Conservation (phyloP, 2,888 invertebrate species). For the Adineta ricciae region DNA sequence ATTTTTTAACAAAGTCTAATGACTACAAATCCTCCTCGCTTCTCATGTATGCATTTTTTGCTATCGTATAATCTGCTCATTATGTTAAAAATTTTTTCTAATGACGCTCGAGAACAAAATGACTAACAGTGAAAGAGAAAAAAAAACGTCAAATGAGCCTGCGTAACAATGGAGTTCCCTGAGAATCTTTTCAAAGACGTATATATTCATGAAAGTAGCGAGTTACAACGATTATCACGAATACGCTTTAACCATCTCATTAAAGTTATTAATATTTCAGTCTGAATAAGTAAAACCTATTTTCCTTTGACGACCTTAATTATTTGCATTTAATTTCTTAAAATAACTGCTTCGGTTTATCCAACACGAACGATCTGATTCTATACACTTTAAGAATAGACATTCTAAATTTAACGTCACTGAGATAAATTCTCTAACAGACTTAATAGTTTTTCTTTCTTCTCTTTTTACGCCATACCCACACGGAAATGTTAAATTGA, state of each 20-base stretch:
- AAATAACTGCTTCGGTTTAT: not conserved
- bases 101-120: not conserved
- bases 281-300: not conserved
- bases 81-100: not conserved
- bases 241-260: not conserved
- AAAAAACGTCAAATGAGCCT: not conserved
- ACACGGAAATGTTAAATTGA: no score
- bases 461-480: no score
- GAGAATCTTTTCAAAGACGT: not conserved
- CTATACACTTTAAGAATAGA: not conserved
- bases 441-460: no score
- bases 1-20: not conserved
- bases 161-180: not conserved
- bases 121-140: not conserved
- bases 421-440: no score
- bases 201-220: not conserved
- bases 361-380: not conserved
- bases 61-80: not conserved
- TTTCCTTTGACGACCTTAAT: not conserved
- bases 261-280: not conserved
- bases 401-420: not conserved
- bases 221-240: not conserved
- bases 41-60: not conserved
- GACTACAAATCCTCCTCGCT: not conserved
- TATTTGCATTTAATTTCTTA: not conserved